phyloP scores from a whole-genome alignment of 2,113 vertebrate genomes.

The Bos javanicus region DNA sequence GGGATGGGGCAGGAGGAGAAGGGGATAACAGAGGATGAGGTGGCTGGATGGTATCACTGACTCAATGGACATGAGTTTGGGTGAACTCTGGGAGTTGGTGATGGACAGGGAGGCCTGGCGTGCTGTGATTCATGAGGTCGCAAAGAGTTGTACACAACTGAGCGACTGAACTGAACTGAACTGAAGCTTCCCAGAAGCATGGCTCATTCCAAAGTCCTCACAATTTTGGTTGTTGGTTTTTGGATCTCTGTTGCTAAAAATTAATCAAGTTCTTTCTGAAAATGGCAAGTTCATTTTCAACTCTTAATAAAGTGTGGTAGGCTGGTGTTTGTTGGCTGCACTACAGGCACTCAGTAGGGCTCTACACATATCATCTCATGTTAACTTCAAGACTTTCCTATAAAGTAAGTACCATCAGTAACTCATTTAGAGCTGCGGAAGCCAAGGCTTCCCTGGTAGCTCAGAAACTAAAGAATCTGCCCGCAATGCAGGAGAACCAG shows the following conservation, averaged over 20 bases:
- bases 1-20: no score
- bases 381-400: neutral
- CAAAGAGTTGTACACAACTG: no score
- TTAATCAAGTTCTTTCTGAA: neutral
- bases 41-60: no score
- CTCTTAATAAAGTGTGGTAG: neutral
- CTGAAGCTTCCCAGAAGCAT: neutral
- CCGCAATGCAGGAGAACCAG: neutral
- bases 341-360: neutral
- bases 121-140: no score
- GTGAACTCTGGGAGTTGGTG: no score
- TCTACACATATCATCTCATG: neutral
- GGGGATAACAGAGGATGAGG: no score
- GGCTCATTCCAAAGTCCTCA: neutral
- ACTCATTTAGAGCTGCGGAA: neutral
- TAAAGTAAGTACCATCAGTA: neutral
- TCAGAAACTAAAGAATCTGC: neutral
- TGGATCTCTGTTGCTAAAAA: neutral
- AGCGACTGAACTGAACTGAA: no score
- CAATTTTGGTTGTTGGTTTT: neutral
- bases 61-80: no score
- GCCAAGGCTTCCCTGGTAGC: neutral
- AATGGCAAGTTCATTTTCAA: neutral
- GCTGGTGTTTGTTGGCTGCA: neutral
- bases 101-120: no score